Conservation (phyloP, 2,888 invertebrate genomes). For the Cosmorhoe ocellata region DNA sequence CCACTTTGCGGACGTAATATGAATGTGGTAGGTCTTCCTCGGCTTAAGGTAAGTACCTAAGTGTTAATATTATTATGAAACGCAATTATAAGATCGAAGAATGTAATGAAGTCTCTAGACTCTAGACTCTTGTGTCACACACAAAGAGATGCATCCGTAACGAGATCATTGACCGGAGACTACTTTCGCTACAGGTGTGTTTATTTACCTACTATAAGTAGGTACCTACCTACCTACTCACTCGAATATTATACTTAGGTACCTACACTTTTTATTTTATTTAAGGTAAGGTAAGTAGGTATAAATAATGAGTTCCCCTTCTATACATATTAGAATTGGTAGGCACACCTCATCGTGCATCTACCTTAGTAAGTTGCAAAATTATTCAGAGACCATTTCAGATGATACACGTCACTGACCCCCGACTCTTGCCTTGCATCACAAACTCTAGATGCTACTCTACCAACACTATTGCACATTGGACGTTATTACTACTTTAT, state of each 20-base stretch:
- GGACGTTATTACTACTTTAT: too few species aligned
- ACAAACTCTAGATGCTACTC: slow-evolving; percentile 9
- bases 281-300: too few species aligned
- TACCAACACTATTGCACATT: not conserved
- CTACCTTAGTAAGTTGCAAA: slow-evolving; percentile 4
- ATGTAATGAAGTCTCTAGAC: too few species aligned
- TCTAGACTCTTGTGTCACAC: slow-evolving; percentile 49
- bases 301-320: too few species aligned
- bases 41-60: too few species aligned
- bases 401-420: slow-evolving; percentile 36
- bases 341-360: too few species aligned
- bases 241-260: too few species aligned
- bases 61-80: slow-evolving; percentile 53
- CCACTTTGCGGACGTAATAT: too few species aligned
- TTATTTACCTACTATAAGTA: slow-evolving; percentile 28
- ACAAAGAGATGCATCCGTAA: slow-evolving; percentile 57
- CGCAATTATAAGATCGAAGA: too few species aligned
- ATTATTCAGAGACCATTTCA: slow-evolving; percentile 27
- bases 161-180: slow-evolving; percentile 57
- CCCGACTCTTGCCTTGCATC: slow-evolving; percentile 37
- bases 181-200: slow-evolving; percentile 66
- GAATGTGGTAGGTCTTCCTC: too few species aligned
- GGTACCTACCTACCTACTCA: not conserved
- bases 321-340: too few species aligned
- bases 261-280: too few species aligned